A percentile compares a stretch with the other conserved stretches of the same genome.
Conservation (phyloP, 2,888 invertebrate genomes). For the Pasiphila rectangulata region DNA sequence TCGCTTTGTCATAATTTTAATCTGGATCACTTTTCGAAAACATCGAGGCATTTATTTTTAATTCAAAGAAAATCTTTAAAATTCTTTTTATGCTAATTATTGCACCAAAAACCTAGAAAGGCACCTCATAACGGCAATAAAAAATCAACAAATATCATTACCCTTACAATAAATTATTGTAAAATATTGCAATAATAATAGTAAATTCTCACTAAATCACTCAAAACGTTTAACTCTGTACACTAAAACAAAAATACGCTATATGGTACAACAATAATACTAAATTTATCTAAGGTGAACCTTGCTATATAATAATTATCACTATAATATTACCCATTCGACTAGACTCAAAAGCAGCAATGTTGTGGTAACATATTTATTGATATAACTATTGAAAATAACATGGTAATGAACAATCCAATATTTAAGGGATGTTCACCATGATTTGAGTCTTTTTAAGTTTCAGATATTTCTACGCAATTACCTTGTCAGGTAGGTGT, state of each 20-base stretch:
- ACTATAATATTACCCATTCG: slow-evolving; percentile 1
- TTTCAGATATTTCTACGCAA: no score
- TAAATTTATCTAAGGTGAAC: slow-evolving; percentile 47
- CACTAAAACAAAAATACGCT: slow-evolving; percentile 17
- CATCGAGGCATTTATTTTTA: no score
- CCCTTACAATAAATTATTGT: slow-evolving; percentile 15
- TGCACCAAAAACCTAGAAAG: slow-evolving; percentile 48
- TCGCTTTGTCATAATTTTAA: no score
- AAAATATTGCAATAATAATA: slow-evolving; percentile 30
- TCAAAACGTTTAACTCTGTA: slow-evolving; percentile 14
- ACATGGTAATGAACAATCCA: no score
- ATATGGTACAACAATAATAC: slow-evolving; percentile 39
- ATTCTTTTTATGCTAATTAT: slow-evolving; percentile 20
- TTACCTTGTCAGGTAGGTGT: no score
- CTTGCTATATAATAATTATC: slow-evolving; percentile 37
- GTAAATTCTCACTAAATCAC: slow-evolving; percentile 25
- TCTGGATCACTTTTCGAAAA: no score
- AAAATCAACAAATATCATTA: not conserved
- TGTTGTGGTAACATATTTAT: no score
- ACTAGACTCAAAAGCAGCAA: not conserved
- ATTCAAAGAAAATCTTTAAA: no score
- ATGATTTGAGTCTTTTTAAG: no score
- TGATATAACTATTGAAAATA: no score
- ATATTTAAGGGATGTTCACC: no score
- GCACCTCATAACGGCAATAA: slow-evolving; percentile 40